Evolutionary conservation across 2,113 vertebrate species (phyloP).

Genomic region (Ranitomeya variabilis): DNA sequence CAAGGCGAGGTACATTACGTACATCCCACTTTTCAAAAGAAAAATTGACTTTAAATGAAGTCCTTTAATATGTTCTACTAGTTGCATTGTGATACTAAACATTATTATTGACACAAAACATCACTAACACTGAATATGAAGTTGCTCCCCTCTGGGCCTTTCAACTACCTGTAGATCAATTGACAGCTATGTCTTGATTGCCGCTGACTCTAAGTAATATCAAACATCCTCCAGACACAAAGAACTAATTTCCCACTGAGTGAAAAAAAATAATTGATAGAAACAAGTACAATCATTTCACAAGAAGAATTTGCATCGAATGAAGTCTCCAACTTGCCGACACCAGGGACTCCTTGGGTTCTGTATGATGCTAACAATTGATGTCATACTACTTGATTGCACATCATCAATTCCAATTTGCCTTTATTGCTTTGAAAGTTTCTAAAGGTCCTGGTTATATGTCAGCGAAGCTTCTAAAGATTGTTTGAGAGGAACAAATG

Average conservation of each 20-base stretch:
- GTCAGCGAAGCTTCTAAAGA: conserved; percentile 40
- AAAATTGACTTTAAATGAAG: background rate
- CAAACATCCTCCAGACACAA: conserved; percentile 30
- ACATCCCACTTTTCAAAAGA: background rate
- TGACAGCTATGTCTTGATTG: background rate
- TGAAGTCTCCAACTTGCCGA: conserved; percentile 26
- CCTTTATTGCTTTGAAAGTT: conserved; percentile 51
- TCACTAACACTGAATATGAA: background rate
- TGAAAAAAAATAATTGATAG: conserved; percentile 26
- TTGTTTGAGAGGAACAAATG: conserved; percentile 48
- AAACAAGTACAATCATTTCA: conserved; percentile 34
- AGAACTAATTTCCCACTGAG: conserved; percentile 21
- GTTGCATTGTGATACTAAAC: background rate
- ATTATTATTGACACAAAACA: conserved; percentile 1
- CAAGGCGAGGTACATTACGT: too few relatives aligned
- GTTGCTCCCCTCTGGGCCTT: background rate
- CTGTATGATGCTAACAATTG: conserved; percentile 39
- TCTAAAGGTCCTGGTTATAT: conserved; percentile 25
- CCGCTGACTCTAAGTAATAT: conserved; percentile 12
- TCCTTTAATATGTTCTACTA: background rate
- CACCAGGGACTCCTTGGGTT: conserved; percentile 28
- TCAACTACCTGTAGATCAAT: background rate
- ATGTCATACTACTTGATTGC: conserved; percentile 33
- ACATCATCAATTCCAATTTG: conserved; percentile 54
- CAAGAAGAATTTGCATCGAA: conserved; percentile 35